These are phyloP conservation scores for Idaea biselata DNA, from an alignment of 2,888 invertebrate genomes.

Conservation along the genomic window DNA sequence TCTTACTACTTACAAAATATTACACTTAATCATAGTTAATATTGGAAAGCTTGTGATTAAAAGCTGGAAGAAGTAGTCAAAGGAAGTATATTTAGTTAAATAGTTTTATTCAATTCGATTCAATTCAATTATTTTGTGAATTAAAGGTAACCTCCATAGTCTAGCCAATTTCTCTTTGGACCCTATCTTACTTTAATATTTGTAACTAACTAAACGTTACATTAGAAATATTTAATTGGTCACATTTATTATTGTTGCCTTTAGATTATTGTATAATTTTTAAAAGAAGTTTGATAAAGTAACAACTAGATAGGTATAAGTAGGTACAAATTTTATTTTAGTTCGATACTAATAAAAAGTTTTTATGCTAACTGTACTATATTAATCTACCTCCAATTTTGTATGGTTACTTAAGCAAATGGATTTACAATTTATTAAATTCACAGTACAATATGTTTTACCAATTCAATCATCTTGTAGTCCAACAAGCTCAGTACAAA, in stretches of 20 bases:
- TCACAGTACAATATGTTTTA: background rate
- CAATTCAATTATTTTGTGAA: background rate
- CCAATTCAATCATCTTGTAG: background rate
- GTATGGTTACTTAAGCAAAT: background rate
- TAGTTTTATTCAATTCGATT: background rate
- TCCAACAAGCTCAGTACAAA: background rate
- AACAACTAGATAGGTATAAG: too few relatives aligned
- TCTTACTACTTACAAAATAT: background rate
- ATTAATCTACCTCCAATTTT: background rate
- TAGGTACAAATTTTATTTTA: too few relatives aligned
- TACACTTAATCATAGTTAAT: background rate
- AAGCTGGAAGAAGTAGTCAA: background rate
- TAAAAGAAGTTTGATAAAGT: background rate
- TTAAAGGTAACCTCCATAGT: conserved; percentile 22
- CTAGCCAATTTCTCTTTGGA: conserved; percentile 60
- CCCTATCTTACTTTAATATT: conserved; percentile 58
- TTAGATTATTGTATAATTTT: background rate
- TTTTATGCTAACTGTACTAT: too few relatives aligned
- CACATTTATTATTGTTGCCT: background rate
- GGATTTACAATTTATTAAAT: background rate
- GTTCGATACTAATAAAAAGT: too few relatives aligned
- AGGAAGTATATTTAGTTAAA: background rate
- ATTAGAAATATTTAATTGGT: background rate
- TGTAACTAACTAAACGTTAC: conserved; percentile 32
- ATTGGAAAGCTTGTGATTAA: background rate